Evolutionary conservation across 2,797 vertebrate species (phyloP), one percentile per base, ranked within the genome.

Genomic region (Hemitrygon akajei): DNA sequence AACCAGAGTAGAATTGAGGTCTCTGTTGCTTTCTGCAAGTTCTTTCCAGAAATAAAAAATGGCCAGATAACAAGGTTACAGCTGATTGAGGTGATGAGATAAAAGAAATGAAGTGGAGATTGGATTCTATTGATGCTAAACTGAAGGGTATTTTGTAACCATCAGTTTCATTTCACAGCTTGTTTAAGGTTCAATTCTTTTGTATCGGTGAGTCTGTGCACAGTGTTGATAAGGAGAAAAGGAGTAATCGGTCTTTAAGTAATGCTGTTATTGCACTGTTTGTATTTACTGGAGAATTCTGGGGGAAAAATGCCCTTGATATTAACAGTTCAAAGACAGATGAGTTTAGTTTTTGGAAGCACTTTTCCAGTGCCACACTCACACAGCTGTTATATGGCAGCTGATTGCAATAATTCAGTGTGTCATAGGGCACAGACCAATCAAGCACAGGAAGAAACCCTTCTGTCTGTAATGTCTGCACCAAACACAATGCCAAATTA

Each of bases 41-140:
- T n/a, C 18, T 89, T 89, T 37, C 1, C 66, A 89, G 63, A 20
- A 63, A 27, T 75, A 22, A 60, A 87, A 87, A 89, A 47, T 47
- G 30, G 34, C 14, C 14, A 69, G 63, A 89, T 89, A 69, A 69
- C 69, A n/a, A 69, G n/a, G n/a, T 37, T 37, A 69, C 11, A 22
- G n/a, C 34, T 34, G 86, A 89, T 89, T 69, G 63, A 11, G 86
- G n/a, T 69, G 63, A 89, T 89, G 7, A 89, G 86, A 89, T 69
- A 66, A 69, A 69, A 86, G 56, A 86, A 86, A 86, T 89, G 86
- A 69, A 69, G 86, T 69, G 63, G 86, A 89, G 60, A 89, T 37
- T 89, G 86, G 60, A 66, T 89, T 89, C 63, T 89, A 11, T 69
- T 69, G 60, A 37, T 89, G 86, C 60, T 37, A n/a, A 69, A 30